Conservation (phyloP, 1,140 invertebrate species). For the Cephus cinctus region DNA sequence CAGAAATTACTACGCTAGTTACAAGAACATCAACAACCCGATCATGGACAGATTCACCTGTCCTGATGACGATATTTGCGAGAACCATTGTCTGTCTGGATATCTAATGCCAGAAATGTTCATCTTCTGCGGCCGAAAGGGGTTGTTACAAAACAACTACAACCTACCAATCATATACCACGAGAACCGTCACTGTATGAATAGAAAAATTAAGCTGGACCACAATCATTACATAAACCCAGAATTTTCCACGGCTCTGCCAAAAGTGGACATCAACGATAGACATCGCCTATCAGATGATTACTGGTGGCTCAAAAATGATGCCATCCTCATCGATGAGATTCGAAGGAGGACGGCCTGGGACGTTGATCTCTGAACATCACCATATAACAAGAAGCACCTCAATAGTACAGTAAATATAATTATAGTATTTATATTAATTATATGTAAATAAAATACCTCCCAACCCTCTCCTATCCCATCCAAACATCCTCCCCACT, state of each 20-base stretch:
- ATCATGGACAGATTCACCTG: no score
- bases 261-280: not conserved
- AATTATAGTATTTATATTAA: no score
- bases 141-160: conserved; percentile 1
- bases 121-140: not conserved
- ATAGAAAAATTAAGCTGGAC: not conserved
- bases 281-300: not conserved
- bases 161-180: conserved; percentile 7
- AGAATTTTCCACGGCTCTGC: not conserved
- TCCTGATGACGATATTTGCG: no score
- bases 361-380: no score
- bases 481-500: no score
- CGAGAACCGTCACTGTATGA: not conserved
- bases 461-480: no score
- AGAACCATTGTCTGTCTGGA: no score
- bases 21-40: no score
- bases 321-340: conserved; percentile 2
- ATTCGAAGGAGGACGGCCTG: not conserved
- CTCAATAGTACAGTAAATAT: no score
- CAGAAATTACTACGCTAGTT: no score
- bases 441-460: no score
- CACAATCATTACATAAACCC: not conserved
- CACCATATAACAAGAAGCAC: no score
- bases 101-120: conserved; percentile 4
- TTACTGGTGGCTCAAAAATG: conserved; percentile 4